Base-by-base conservation (phyloP, 2,113 vertebrate genomes). In the Ceyx cyanopectus region DNA sequence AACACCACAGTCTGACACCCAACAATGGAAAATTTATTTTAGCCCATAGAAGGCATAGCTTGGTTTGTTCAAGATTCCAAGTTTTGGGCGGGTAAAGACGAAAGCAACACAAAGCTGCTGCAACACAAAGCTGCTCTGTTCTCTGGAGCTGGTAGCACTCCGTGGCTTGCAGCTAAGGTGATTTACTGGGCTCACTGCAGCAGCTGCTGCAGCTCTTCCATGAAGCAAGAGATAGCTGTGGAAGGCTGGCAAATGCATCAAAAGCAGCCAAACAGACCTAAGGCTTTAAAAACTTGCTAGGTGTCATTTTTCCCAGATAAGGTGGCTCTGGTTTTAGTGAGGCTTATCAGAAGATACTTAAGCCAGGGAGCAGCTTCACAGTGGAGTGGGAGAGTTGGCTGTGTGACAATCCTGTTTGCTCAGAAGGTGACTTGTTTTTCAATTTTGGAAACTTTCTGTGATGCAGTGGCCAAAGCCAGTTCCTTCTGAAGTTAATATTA, bases 231-330 rank as follows among this genome's bases (percentile, higher is more conserved):
- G 61, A 85, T 62, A 83, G 60, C 9, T 7, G 26, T 50, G 77
- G 94, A 53, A 90, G 53, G 77, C 54, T 83, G 92, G 84, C 3
- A 1, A 92, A 81, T 11, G 76, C 79, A 85, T 95, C 82, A 95
- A 93, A 87, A 92, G 50, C 79, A 79, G n/a, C 29, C 85, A 80
- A 29, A 51, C 29, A 70, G 93, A 58, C 57, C 73, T 32, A 48
- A 1, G 9, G 66, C 70, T 94, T 85, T 43, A 87, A 88, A 91
- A 95, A 67, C 74, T 76, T 62, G 82, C 60, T 92, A 78, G 90
- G 94, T 96, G 83, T 92, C 85, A 19, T 91, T 97, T 96, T 87
- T 53, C 61, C 56, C 65, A 83, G 96, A 94, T 97, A 94, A 96
- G 68, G 50, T 90, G 85, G 91, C 72, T 85, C 83, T 93, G 93